Percentiles rank a stretch among this genome's conserved stretches.
Conservation (phyloP, 2,113 vertebrate genomes). For the Sus scrofa region DNA sequence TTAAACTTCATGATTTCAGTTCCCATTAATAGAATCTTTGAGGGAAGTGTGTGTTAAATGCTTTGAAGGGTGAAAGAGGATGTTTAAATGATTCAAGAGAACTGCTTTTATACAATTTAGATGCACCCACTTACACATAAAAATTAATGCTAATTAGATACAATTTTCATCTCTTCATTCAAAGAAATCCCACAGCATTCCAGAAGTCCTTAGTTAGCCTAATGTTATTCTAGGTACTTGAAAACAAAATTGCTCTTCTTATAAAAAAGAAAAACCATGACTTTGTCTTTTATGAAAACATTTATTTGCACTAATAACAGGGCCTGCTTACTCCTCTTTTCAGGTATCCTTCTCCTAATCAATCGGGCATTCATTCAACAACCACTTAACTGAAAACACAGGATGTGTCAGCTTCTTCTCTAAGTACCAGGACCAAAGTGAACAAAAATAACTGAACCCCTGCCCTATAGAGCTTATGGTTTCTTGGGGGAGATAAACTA, state of each 20-base stretch:
- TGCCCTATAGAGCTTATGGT: background rate
- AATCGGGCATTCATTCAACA: background rate
- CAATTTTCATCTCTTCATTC: slow-evolving; percentile 74
- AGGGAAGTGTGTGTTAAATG: slow-evolving; percentile 14
- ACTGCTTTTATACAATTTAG: slow-evolving; percentile 61
- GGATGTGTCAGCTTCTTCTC: background rate
- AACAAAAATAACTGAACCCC: background rate
- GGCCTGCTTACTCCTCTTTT: background rate
- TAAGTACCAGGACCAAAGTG: background rate
- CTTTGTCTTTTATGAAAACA: slow-evolving; percentile 18
- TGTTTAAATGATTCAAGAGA: slow-evolving; percentile 78
- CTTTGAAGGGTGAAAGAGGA: background rate
- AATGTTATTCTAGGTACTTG: slow-evolving; percentile 54
- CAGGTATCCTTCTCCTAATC: background rate
- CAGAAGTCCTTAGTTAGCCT: slow-evolving; percentile 62
- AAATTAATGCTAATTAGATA: slow-evolving; percentile 78
- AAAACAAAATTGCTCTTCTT: slow-evolving; percentile 61
- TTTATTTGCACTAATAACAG: background rate
- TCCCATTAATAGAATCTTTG: slow-evolving; percentile 58
- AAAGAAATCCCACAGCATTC: slow-evolving; percentile 66
- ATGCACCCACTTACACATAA: slow-evolving; percentile 60
- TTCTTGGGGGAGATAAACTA: background rate
- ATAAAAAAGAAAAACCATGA: slow-evolving; percentile 46
- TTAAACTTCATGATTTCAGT: slow-evolving; percentile 55
- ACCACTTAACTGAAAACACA: background rate